A percentile compares a stretch with the other conserved stretches of the same genome.
These are phyloP conservation scores for Ispidina lecontei DNA, from an alignment of 2,797 vertebrate species.

Conservation along the genomic window DNA sequence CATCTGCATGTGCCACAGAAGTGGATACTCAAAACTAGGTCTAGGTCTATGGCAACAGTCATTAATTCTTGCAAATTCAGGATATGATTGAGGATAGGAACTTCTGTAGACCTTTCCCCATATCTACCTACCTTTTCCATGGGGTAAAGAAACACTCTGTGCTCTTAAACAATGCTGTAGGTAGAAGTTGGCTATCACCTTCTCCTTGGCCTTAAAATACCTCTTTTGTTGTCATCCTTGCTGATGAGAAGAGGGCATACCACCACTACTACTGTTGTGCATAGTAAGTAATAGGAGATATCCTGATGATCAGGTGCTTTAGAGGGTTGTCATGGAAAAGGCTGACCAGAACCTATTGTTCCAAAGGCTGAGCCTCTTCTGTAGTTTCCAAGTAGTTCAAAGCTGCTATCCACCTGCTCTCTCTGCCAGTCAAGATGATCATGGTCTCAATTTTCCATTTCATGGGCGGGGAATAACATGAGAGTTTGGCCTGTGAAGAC, in stretches of 20 bases:
- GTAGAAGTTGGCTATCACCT: not conserved
- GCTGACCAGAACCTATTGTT: not conserved
- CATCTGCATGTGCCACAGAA: not conserved
- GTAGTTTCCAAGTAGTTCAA: not conserved
- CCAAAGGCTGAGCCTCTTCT: not conserved
- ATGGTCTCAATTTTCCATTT: not conserved
- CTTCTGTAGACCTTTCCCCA: not conserved
- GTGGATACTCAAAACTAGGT: not conserved
- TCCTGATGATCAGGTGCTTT: not conserved
- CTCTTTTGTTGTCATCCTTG: not conserved
- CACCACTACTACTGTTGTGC: not conserved
- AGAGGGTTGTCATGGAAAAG: not conserved
- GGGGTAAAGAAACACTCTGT: not conserved
- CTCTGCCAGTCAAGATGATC: not conserved
- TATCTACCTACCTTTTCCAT: not conserved
- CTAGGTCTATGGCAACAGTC: not conserved
- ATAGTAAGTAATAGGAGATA: not conserved
- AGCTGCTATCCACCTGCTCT: not conserved
- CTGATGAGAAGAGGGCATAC: not conserved
- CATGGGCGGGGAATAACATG: not conserved
- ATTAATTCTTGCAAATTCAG: not conserved
- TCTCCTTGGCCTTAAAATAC: not conserved
- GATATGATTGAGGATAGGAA: not conserved
- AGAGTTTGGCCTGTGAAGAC: not conserved
- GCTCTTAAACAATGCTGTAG: not conserved